A percentile compares a stretch with the other conserved stretches of the same genome.
These are phyloP conservation scores for Rotaria magnacalcarata DNA, from an alignment of 2,888 invertebrate species.

Conservation along the genomic window DNA sequence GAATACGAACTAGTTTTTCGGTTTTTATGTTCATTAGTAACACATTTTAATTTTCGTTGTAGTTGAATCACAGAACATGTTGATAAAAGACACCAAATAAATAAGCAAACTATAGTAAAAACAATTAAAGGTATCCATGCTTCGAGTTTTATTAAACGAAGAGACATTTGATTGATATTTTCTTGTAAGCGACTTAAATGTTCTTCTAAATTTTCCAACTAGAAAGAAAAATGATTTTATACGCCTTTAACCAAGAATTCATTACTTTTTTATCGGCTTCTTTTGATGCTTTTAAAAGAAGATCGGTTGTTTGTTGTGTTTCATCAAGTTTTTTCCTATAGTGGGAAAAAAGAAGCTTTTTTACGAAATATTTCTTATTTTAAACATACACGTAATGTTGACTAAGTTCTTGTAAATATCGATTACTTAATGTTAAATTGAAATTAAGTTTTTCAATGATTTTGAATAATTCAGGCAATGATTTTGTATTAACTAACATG, in stretches of 20 bases:
- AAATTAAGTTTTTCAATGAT: slow-evolving; percentile 43
- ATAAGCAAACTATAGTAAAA: not conserved
- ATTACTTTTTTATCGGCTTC: slow-evolving; percentile 22
- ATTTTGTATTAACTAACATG: slow-evolving; percentile 7
- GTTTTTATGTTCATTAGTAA: not conserved
- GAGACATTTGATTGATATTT: not conserved
- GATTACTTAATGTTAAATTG: slow-evolving; percentile 44
- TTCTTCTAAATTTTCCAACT: not conserved
- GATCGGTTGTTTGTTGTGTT: slow-evolving; percentile 3
- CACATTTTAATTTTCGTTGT: not conserved
- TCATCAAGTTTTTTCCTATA: slow-evolving; percentile 33
- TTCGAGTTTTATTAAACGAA: slow-evolving; percentile 4
- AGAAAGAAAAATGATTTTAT: not conserved
- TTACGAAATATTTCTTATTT: not conserved
- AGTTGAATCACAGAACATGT: not conserved
- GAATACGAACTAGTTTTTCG: not conserved
- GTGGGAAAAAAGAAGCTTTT: not conserved
- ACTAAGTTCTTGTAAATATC: slow-evolving; percentile 46
- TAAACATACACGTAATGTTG: slow-evolving; percentile 38
- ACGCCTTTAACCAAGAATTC: not conserved
- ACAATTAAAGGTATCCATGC: not conserved
- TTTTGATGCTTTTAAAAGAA: not conserved
- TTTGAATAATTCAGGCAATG: slow-evolving; percentile 34
- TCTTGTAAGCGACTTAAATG: not conserved
- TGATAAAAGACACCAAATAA: not conserved